A percentile compares a stretch with the other conserved stretches of the same genome.
These are phyloP conservation scores for Apaloderma vittatum DNA, from an alignment of 2,113 vertebrate genomes.

Conservation along the genomic window DNA sequence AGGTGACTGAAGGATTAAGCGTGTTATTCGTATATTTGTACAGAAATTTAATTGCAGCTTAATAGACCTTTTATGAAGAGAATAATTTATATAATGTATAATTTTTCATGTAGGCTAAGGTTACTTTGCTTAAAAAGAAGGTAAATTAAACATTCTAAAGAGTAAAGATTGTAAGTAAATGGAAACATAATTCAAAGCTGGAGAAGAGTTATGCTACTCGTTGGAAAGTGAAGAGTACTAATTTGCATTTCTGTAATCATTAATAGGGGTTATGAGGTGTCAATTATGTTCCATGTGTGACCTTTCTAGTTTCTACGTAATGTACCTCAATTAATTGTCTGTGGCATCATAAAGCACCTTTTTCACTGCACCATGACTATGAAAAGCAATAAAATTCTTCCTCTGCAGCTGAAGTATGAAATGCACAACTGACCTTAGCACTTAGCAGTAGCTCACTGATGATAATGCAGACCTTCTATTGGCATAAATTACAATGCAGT, in stretches of 20 bases:
- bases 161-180: slow-evolving; percentile 70
- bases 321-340: slow-evolving; percentile 81
- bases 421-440: slow-evolving; percentile 78
- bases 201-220: slow-evolving; percentile 55
- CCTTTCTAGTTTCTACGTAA: slow-evolving; percentile 78
- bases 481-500: slow-evolving; percentile 60
- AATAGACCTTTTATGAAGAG: slow-evolving; percentile 9
- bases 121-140: background rate
- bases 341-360: slow-evolving; percentile 76
- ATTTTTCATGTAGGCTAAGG: slow-evolving; percentile 7
- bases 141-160: slow-evolving; percentile 68
- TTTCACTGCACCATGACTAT: slow-evolving; percentile 59
- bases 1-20: background rate
- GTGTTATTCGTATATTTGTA: background rate
- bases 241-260: slow-evolving; percentile 78
- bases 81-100: background rate
- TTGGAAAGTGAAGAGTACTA: slow-evolving; percentile 56
- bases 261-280: slow-evolving; percentile 76
- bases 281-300: slow-evolving; percentile 75
- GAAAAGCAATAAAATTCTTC: slow-evolving; percentile 76
- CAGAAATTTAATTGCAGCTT: slow-evolving; percentile 41
- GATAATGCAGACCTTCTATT: slow-evolving; percentile 64
- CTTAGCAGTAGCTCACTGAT: slow-evolving; percentile 61
- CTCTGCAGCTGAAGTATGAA: slow-evolving; percentile 74
- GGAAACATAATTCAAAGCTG: slow-evolving; percentile 51